Evolutionary conservation across 23 tunicate genomes (phyloP).

Genomic region (Phallusia fumigata): DNA sequence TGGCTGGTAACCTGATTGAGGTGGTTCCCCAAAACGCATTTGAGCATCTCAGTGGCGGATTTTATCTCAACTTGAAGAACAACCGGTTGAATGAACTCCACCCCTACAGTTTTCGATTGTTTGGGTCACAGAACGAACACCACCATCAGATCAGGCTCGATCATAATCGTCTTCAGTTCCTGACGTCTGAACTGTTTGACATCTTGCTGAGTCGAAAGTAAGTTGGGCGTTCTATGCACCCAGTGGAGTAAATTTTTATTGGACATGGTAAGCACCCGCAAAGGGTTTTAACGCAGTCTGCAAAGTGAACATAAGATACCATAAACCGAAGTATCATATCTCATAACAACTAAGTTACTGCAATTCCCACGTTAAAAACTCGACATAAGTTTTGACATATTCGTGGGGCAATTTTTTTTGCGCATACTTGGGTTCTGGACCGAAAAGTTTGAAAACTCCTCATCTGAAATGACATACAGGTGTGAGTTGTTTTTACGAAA

Average conservation of each 20-base stretch:
- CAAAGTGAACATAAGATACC: no score
- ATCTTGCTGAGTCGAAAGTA: background rate
- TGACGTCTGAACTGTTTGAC: slow-evolving; percentile 11
- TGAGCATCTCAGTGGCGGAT: background rate
- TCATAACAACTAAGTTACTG: no score
- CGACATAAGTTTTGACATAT: no score
- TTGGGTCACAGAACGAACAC: slow-evolving; percentile 25
- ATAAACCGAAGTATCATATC: no score
- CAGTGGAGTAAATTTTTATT: background rate
- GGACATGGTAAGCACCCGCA: no score
- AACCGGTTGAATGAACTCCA: slow-evolving; percentile 36
- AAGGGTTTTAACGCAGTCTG: no score
- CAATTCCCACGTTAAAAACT: no score
- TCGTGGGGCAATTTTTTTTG: no score
- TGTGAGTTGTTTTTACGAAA: no score
- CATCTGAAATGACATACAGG: no score
- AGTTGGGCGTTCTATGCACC: background rate
- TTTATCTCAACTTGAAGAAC: slow-evolving; percentile 40
- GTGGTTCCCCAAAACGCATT: slow-evolving; percentile 17
- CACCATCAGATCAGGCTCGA: slow-evolving; percentile 41
- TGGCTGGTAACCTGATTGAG: slow-evolving; percentile 22
- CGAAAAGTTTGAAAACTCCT: no score
- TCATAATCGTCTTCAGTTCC: slow-evolving; percentile 25
- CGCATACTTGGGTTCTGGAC: no score
- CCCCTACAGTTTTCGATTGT: slow-evolving; percentile 24